phyloP scores from a whole-genome alignment of 2,797 vertebrate genomes.

The Anas capensis region DNA sequence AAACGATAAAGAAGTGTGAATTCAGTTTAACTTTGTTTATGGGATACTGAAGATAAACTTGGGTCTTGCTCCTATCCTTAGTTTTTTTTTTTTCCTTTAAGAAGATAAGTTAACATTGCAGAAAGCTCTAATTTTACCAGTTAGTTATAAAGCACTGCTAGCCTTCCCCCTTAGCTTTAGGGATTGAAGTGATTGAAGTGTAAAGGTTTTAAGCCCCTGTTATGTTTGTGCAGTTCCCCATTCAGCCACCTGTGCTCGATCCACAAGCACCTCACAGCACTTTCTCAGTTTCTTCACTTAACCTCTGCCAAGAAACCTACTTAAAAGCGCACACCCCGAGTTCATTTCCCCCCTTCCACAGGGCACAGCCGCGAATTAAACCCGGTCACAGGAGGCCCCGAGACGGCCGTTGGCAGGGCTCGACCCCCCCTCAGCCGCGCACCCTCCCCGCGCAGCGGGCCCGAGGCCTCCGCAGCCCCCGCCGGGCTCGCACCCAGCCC shows the following conservation, averaged over 20 bases:
- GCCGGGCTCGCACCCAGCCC: no score
- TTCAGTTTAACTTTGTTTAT: slow-evolving; percentile 7
- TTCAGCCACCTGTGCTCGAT: not conserved
- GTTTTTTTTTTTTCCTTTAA: not conserved
- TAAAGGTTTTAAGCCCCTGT: not conserved
- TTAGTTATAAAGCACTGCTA: not conserved
- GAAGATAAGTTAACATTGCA: not conserved
- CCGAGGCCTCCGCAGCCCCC: no score
- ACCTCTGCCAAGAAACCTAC: not conserved
- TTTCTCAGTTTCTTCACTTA: not conserved
- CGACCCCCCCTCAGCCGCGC: not conserved
- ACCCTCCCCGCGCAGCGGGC: no score
- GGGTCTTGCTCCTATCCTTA: not conserved
- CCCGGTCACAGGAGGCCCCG: not conserved
- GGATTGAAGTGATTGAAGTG: not conserved
- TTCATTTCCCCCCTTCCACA: not conserved
- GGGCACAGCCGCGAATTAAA: not conserved
- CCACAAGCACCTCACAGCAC: not conserved
- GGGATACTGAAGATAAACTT: not conserved
- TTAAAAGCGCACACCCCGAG: not conserved
- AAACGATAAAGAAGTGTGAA: slow-evolving; percentile 62
- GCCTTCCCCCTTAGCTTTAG: not conserved
- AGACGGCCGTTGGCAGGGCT: not conserved
- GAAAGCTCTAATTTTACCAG: not conserved
- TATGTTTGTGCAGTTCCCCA: not conserved